Evolutionary conservation across 2,113 vertebrate species (phyloP), one percentile per base, ranked within the genome.

Genomic region (Gopherus evgoodei): DNA sequence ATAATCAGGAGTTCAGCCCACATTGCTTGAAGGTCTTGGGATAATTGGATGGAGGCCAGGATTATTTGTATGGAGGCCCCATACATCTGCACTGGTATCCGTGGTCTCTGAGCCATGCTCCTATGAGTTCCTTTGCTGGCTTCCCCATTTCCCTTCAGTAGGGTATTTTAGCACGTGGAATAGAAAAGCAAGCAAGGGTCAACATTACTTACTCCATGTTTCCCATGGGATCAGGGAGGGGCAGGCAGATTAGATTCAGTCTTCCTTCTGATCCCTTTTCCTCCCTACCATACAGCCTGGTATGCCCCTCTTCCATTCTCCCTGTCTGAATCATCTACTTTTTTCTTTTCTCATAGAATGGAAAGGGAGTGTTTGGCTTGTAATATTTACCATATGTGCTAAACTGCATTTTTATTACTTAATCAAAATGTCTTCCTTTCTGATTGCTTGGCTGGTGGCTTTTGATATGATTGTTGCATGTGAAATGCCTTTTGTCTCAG

Each of bases 381-480:
- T 91, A 95, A 96, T 84, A 35, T 89, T 89, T 69, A 81, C 44
- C 81, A 75, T 88, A 81, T 53, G 49, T 80, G 65, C 29, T 56
- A 87, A 84, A 75, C 25, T 24, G 29, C 49, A 16, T 76, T 44
- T 76, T 44, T 47, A 76, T 94, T 88, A 59, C 53, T 81, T 91
- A 44, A 76, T 25, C 94, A 85, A 56, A 94, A 85, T 62, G 10
- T 44, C 11, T 76, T 44, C 75, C 75, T 76, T 76, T 76, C 42
- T 3, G 42, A 44, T 44, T 76, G 42, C 12, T 76, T 62, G 87
- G 83, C 59, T 88, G 19, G 87, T 69, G 86, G 53, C 8, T 59
- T 59, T 87, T 88, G 50, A 53, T 84, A 87, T 29, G 62, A 90
- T 50, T 85, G 86, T 80, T 72, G 93, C 54, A 3, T 88, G 44